These are phyloP conservation scores for Drosophila niveifrons DNA, from an alignment of 2,888 invertebrate species.

Conservation along the genomic window DNA sequence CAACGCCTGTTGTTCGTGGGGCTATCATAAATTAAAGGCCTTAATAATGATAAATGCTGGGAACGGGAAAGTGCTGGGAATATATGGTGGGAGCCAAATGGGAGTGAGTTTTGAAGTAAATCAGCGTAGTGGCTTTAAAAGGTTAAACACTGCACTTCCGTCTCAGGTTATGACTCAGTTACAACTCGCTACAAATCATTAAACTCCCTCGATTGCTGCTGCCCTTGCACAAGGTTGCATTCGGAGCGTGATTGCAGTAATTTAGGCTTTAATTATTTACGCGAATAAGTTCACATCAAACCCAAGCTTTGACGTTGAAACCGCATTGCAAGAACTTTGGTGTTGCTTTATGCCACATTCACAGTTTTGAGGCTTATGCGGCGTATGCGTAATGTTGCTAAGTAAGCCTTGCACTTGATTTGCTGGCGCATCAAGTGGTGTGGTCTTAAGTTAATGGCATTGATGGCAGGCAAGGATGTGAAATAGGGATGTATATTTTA, in stretches of 20 bases:
- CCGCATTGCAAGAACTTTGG: not conserved
- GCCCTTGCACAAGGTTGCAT: constrained; percentile 16
- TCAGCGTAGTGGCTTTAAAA: constrained; percentile 42
- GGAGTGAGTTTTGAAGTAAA: constrained; percentile 26
- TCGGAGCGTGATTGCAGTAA: constrained; percentile 1
- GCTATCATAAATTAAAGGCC: constrained; percentile 72
- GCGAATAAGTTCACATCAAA: not conserved
- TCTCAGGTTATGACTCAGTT: not conserved
- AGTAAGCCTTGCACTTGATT: not conserved
- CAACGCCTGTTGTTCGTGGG: constrained; percentile 47
- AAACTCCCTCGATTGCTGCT: constrained; percentile 15
- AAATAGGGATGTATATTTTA: too few species aligned
- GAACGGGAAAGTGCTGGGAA: not conserved
- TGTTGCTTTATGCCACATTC: not conserved
- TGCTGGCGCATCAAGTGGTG: not conserved
- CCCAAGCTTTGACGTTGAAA: constrained; percentile 9
- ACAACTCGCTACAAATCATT: not conserved
- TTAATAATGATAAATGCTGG: constrained; percentile 74
- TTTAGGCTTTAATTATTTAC: not conserved
- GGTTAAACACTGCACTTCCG: constrained; percentile 20
- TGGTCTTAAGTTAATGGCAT: not conserved
- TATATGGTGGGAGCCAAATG: constrained; percentile 29
- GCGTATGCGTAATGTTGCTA: constrained; percentile 17
- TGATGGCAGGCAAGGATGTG: not conserved
- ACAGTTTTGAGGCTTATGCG: not conserved